phyloP scores from a whole-genome alignment of 2,888 invertebrate species.

The Stenoptilia bipunctidactyla region DNA sequence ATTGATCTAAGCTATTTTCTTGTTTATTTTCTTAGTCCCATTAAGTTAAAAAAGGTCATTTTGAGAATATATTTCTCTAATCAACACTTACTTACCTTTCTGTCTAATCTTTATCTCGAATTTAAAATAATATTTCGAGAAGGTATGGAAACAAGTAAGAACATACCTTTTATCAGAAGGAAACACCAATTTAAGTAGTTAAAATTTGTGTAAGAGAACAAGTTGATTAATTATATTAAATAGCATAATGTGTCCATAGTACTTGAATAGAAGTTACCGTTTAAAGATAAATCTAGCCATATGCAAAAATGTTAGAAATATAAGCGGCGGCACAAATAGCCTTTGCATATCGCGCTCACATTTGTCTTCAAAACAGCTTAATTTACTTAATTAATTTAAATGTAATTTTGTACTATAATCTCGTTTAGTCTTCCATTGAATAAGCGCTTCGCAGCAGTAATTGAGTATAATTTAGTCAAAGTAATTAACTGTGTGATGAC shows the following conservation, averaged over 20 bases:
- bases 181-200: conserved; percentile 61
- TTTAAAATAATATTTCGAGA: no score
- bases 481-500: conserved; percentile 67
- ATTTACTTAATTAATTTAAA: neutral
- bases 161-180: conserved; percentile 27
- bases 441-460: conserved; percentile 47
- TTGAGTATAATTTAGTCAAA: conserved; percentile 48
- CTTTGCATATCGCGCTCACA: no score
- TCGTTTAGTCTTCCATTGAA: conserved; percentile 62
- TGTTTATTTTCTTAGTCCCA: no score
- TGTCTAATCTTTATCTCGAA: no score
- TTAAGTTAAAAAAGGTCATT: no score
- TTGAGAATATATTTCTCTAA: no score
- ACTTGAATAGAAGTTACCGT: neutral
- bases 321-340: no score
- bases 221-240: conserved; percentile 37
- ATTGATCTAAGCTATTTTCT: neutral
- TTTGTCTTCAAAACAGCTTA: neutral
- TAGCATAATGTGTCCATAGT: conserved; percentile 4
- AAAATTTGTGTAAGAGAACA: conserved; percentile 32
- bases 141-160: conserved; percentile 11
- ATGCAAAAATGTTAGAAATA: no score
- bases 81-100: no score
- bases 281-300: no score
- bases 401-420: conserved; percentile 1